Conservation (phyloP, 2,888 invertebrate genomes). For the Pogonocherus hispidulus region DNA sequence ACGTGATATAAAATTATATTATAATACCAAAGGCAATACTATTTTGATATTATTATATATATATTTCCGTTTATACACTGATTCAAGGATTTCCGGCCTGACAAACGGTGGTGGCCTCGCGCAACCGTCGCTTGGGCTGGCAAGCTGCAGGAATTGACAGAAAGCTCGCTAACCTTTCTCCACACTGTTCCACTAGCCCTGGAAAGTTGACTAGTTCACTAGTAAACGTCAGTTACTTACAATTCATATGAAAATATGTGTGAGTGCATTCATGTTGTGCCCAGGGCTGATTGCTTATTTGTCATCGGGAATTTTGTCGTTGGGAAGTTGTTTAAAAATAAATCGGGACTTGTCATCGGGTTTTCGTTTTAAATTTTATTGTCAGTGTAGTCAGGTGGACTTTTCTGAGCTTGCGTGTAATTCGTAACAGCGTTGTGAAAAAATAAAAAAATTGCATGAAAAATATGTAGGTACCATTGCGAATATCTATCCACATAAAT, state of each 20-base stretch:
- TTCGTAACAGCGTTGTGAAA: too few species aligned
- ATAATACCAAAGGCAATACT: too few species aligned
- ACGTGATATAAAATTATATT: too few species aligned
- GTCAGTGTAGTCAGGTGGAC: neutral
- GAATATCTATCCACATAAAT: too few species aligned
- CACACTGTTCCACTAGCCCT: conserved; percentile 41
- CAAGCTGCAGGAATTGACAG: conserved; percentile 48
- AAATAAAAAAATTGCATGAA: too few species aligned
- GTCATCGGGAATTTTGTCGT: conserved; percentile 21
- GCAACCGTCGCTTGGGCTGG: too few species aligned
- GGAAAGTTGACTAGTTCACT: conserved; percentile 45
- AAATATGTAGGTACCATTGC: too few species aligned
- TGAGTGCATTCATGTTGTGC: conserved; percentile 20
- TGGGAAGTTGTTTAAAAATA: neutral
- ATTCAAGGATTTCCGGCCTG: too few species aligned
- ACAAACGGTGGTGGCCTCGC: too few species aligned
- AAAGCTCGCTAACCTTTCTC: conserved; percentile 46
- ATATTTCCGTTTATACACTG: too few species aligned
- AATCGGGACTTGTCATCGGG: neutral
- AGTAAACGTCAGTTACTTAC: conserved; percentile 26
- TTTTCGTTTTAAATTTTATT: neutral
- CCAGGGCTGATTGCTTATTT: conserved; percentile 22
- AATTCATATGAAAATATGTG: conserved; percentile 31
- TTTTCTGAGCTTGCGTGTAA: too few species aligned
- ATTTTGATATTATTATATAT: too few species aligned